Base-by-base conservation (phyloP, 2,888 invertebrate genomes). In the Aplocera efformata region DNA sequence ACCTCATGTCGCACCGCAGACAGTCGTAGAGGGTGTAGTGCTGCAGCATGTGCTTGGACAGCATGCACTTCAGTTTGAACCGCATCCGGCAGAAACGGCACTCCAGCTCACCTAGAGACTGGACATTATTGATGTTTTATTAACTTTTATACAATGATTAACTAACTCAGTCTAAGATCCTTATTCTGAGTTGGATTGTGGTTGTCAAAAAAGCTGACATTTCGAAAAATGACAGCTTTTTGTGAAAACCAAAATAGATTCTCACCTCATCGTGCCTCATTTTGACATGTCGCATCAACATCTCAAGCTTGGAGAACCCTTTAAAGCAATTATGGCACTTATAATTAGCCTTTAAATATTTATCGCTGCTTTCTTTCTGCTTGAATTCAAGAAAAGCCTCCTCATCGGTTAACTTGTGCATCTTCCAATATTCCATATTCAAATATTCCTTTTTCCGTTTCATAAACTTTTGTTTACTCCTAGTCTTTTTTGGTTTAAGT, bases 41-140 rank as follows among this genome's bases (percentile, higher is more conserved):
- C 1, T 74, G 69, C 0, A 60, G 54, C 68, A 59, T 64, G 32
- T 57, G 67, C n/a, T 67, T 70, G 21, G 53, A 59, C 6, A 67
- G 42, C 40, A 56, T 58, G 25, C 62, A 63, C 33, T 68, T 63
- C 69, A 70, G 73, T 37, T 72, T 77, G 58, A 82, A 84, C 0
- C 82, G 63, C 76, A 79, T 79, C 26, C 61, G 72, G 33, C 86
- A 86, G 52, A 84, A 79, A 0, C 75, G 71, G 49, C 86, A 86
- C 43, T 77, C 79, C 35, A 74, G 62, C 0, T 60, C 49, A 0
- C 83, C 79, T 8, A 65, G 53, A 0, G 64, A 48, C 79, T 79
- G 63, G n/a, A 56, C 57, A 13, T 28, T 45, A 35, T 32, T 32
- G 7, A 23, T 7, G 23, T 10, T n/a, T n/a, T n/a, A n/a, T n/a